These are phyloP conservation scores for Eudasyphora cyanicolor DNA, from an alignment of 2,888 invertebrate genomes.

Conservation along the genomic window DNA sequence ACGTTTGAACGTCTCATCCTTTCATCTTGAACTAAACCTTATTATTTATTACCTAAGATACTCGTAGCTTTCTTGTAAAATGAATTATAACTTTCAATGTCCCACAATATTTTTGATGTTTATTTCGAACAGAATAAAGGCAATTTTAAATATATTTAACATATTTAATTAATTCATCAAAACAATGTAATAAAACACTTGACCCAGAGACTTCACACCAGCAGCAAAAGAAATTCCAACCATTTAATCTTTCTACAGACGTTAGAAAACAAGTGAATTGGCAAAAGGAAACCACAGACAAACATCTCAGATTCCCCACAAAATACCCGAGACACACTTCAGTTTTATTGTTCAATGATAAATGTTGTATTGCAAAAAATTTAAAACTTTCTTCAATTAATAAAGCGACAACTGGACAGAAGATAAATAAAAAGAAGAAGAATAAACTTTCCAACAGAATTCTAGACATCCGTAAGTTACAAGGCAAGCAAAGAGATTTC, in stretches of 20 bases:
- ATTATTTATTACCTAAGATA: too few relatives aligned
- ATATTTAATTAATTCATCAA: neutral
- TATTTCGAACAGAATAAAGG: neutral
- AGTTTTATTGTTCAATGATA: constrained; percentile 48
- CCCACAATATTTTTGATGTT: too few relatives aligned
- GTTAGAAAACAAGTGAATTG: constrained; percentile 3
- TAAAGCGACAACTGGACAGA: constrained; percentile 9
- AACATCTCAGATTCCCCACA: constrained; percentile 57
- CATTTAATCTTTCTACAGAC: constrained; percentile 46
- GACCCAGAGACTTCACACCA: neutral
- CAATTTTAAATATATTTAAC: too few relatives aligned
- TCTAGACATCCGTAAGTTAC: neutral
- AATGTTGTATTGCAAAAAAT: constrained; percentile 44
- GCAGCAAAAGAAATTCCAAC: constrained; percentile 37
- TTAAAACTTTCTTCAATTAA: constrained; percentile 61
- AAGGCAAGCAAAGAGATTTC: neutral
- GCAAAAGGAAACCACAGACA: neutral
- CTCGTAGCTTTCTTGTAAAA: too few relatives aligned
- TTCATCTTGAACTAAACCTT: too few relatives aligned
- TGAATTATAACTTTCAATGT: too few relatives aligned
- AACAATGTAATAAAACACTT: constrained; percentile 22
- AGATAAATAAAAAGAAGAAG: constrained; percentile 12
- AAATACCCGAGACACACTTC: constrained; percentile 23
- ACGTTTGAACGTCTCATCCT: too few relatives aligned
- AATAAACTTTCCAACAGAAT: constrained; percentile 47